Conservation (phyloP, 2,113 vertebrate species). For the Puffinus mauretanicus region DNA sequence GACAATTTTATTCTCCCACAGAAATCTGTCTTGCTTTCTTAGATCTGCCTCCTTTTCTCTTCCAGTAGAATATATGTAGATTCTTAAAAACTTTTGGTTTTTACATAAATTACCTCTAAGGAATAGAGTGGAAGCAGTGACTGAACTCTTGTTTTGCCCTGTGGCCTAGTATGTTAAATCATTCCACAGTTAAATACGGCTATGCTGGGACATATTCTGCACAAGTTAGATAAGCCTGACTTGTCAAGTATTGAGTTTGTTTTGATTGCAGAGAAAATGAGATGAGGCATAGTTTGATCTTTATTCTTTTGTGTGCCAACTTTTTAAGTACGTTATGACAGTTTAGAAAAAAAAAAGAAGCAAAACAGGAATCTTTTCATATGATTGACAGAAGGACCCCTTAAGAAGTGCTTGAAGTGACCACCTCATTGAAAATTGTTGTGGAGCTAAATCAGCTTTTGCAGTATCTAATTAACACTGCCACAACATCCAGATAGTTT, state of each 20-base stretch:
- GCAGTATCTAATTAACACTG: constrained; percentile 31
- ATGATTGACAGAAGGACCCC: constrained; percentile 12
- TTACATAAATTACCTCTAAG: neutral
- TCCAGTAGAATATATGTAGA: neutral
- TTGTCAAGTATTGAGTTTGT: neutral
- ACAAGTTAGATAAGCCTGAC: neutral
- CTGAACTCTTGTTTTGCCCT: neutral
- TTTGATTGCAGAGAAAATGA: constrained; percentile 19
- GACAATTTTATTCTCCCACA: neutral
- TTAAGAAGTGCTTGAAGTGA: neutral
- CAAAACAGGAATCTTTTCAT: neutral
- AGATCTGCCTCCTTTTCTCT: neutral
- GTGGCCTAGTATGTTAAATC: neutral
- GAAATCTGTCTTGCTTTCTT: neutral
- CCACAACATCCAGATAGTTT: constrained; percentile 27
- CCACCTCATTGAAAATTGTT: constrained; percentile 26
- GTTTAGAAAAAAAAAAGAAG: neutral
- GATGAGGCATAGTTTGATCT: neutral
- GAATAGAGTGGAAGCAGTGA: neutral
- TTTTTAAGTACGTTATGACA: constrained; percentile 1
- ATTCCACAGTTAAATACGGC: neutral
- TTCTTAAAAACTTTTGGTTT: neutral
- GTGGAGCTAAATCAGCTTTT: constrained; percentile 2
- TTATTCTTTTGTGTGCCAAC: neutral
- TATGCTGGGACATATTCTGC: neutral